These are phyloP conservation scores for Lordiphosa stackelbergi DNA, from an alignment of 1,140 invertebrate species.

Conservation along the genomic window DNA sequence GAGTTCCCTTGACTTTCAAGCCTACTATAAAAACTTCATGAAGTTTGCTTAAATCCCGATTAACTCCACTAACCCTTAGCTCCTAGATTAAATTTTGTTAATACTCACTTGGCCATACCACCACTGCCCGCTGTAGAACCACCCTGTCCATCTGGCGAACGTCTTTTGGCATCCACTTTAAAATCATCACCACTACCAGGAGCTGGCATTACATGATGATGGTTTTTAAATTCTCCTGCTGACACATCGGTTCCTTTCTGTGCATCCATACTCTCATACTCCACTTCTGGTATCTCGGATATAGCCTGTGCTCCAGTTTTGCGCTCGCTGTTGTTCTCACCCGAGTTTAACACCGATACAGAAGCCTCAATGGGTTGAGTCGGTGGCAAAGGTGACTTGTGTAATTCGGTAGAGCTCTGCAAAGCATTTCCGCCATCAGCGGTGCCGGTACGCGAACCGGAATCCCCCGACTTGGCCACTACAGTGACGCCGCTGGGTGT, in stretches of 20 bases:
- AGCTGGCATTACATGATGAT: slow-evolving; percentile 34
- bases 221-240: slow-evolving; percentile 11
- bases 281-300: slow-evolving; percentile 59
- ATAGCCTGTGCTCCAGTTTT: slow-evolving; percentile 17
- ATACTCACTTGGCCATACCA: slow-evolving; percentile 53
- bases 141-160: slow-evolving; percentile 69
- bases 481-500: slow-evolving; percentile 49
- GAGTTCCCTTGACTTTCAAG: too few species aligned
- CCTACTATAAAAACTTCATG: too few species aligned
- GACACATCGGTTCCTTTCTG: slow-evolving; percentile 9
- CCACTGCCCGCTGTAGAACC: slow-evolving; percentile 64
- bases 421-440: slow-evolving; percentile 55
- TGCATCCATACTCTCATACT: slow-evolving; percentile 58
- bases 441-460: slow-evolving; percentile 51
- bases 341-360: slow-evolving; percentile 64
- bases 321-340: slow-evolving; percentile 11
- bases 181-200: slow-evolving; percentile 48
- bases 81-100: too few species aligned
- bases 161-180: slow-evolving; percentile 59
- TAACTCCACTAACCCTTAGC: too few species aligned
- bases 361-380: slow-evolving; percentile 71
- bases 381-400: slow-evolving; percentile 66
- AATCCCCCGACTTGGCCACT: slow-evolving; percentile 44
- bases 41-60: too few species aligned
- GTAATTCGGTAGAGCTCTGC: slow-evolving; percentile 22